Conservation (phyloP, 2,113 vertebrate species). For the Propithecus coquereli region DNA sequence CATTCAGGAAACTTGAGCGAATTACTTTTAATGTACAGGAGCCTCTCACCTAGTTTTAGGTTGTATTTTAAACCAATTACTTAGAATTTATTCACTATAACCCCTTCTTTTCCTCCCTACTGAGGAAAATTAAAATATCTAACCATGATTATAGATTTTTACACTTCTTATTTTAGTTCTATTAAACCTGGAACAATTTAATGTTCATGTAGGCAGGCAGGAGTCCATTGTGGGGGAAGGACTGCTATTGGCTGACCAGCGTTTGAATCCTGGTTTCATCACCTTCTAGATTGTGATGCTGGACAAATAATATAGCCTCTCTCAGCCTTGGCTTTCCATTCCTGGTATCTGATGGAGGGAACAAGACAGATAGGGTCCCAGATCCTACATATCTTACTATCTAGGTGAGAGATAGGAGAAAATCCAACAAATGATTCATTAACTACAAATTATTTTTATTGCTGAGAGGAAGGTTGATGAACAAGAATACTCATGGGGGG, state of each 20-base stretch:
- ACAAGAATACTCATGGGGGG: neutral
- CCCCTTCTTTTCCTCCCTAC: neutral
- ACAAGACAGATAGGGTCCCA: neutral
- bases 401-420: neutral
- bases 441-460: neutral
- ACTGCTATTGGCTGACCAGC: neutral
- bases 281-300: neutral
- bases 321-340: neutral
- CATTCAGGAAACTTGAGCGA: neutral
- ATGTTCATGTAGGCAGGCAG: neutral
- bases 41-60: neutral
- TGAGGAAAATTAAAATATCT: neutral
- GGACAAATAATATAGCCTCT: neutral
- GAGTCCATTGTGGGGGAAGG: neutral
- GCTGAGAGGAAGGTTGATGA: neutral
- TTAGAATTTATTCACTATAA: neutral
- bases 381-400: neutral
- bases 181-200: neutral
- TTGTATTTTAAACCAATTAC: neutral
- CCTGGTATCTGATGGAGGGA: neutral
- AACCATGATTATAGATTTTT: neutral
- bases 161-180: neutral
- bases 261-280: neutral
- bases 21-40: neutral
- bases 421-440: neutral